These are phyloP conservation scores for Ctenomys sociabilis DNA, from an alignment of 2,113 vertebrate species.

Conservation along the genomic window DNA sequence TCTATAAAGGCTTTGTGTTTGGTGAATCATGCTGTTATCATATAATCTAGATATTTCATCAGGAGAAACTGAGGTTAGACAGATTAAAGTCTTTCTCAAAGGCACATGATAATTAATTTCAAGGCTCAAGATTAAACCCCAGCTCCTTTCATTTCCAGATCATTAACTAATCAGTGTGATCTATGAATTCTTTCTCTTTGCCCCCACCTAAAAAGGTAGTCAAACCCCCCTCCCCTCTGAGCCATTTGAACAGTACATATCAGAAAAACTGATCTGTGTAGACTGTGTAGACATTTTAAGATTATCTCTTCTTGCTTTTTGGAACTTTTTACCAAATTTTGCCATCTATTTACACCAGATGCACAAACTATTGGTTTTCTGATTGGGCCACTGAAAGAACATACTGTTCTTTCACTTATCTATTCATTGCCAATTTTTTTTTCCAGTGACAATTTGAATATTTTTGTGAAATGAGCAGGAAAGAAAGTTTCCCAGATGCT, in stretches of 20 bases:
- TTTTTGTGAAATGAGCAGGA: constrained; percentile 64
- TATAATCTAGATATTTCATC: constrained; percentile 36
- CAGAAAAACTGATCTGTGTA: constrained; percentile 32
- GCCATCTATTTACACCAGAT: constrained; percentile 1
- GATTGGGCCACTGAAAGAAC: constrained; percentile 19
- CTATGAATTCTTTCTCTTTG: constrained; percentile 43
- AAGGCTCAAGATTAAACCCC: constrained; percentile 38
- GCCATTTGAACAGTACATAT: neutral
- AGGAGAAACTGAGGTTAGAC: constrained; percentile 61
- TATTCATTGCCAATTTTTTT: constrained; percentile 66
- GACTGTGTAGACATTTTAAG: constrained; percentile 19
- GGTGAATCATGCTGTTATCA: constrained; percentile 1
- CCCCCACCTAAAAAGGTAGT: neutral
- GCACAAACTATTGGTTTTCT: constrained; percentile 41
- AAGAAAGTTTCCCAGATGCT: constrained; percentile 63
- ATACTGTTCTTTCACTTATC: constrained; percentile 40
- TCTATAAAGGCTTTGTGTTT: neutral
- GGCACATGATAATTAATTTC: constrained; percentile 13
- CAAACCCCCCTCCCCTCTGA: constrained; percentile 5
- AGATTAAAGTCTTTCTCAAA: constrained; percentile 27
- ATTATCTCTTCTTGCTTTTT: constrained; percentile 30
- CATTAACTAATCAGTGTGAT: constrained; percentile 51
- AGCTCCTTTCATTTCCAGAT: constrained; percentile 57
- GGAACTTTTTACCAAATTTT: constrained; percentile 45
- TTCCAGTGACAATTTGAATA: constrained; percentile 55